Percentiles rank a stretch among this genome's conserved stretches.
Evolutionary conservation across 2,113 vertebrate species (phyloP).

Genomic region (Syngnathus scovelli): DNA sequence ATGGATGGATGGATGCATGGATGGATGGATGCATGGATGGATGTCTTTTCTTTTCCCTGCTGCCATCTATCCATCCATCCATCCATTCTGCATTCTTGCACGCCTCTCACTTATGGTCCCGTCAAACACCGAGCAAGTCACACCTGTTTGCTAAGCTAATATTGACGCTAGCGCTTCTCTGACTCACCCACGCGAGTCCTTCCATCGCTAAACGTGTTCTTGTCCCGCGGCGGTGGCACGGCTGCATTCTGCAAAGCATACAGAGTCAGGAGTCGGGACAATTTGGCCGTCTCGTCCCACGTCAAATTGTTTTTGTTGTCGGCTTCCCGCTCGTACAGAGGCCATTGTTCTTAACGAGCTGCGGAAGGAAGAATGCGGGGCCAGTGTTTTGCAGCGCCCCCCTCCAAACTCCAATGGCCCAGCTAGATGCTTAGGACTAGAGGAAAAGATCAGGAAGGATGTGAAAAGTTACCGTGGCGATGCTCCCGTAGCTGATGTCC

Average conservation of each 20-base stretch:
- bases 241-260: conserved; percentile 41
- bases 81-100: neutral
- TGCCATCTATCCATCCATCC: no score
- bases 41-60: no score
- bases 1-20: no score
- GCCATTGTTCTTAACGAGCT: neutral
- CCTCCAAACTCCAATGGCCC: neutral
- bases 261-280: neutral
- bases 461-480: conserved; percentile 29
- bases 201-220: conserved; percentile 64
- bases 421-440: neutral
- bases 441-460: neutral
- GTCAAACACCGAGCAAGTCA: neutral
- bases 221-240: conserved; percentile 16
- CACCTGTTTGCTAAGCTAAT: conserved; percentile 11
- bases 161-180: conserved; percentile 2
- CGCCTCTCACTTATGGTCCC: neutral
- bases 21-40: no score
- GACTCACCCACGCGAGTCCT: conserved; percentile 66
- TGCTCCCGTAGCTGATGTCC: conserved; percentile 60
- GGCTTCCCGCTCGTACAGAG: conserved; percentile 19
- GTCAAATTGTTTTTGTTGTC: neutral
- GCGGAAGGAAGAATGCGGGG: neutral
- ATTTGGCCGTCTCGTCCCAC: neutral
- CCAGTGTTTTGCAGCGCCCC: neutral